Conservation (phyloP, 2,888 invertebrate species). For the Brachyopa scutellaris region DNA sequence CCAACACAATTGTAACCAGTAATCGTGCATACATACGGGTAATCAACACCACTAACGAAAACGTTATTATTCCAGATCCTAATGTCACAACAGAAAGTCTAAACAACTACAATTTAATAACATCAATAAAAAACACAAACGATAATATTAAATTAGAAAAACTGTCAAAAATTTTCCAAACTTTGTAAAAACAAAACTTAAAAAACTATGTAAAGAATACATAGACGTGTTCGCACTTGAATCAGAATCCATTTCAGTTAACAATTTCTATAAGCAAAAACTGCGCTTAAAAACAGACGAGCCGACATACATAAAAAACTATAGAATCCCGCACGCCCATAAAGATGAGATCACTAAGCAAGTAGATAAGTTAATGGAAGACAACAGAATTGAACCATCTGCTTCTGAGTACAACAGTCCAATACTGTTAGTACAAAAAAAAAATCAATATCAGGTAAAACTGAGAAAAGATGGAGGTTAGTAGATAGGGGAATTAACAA, state of each 20-base stretch:
- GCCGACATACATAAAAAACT: not conserved
- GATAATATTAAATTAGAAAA: not conserved
- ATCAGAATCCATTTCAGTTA: not conserved
- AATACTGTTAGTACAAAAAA: too few relatives aligned
- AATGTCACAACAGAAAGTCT: not conserved
- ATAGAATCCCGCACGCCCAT: constrained; percentile 7
- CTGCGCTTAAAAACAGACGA: not conserved
- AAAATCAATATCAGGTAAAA: too few relatives aligned
- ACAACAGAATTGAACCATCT: constrained; percentile 6
- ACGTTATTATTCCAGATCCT: not conserved
- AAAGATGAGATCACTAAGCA: not conserved
- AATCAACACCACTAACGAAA: constrained; percentile 6
- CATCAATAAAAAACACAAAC: not conserved
- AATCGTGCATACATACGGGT: not conserved
- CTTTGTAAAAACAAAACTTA: not conserved
- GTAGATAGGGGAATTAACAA: constrained; percentile 11
- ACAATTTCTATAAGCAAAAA: not conserved
- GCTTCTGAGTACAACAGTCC: too few relatives aligned
- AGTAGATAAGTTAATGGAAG: not conserved
- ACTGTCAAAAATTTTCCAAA: not conserved
- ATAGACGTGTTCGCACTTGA: not conserved
- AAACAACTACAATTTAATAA: not conserved
- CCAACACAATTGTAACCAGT: not conserved
- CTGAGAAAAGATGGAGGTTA: constrained; percentile 5
- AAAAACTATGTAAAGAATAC: constrained; percentile 1